Percentiles rank a stretch among this genome's conserved stretches.
Evolutionary conservation across 2,113 vertebrate genomes (phyloP).

Genomic region (Zosterops pallidus): DNA sequence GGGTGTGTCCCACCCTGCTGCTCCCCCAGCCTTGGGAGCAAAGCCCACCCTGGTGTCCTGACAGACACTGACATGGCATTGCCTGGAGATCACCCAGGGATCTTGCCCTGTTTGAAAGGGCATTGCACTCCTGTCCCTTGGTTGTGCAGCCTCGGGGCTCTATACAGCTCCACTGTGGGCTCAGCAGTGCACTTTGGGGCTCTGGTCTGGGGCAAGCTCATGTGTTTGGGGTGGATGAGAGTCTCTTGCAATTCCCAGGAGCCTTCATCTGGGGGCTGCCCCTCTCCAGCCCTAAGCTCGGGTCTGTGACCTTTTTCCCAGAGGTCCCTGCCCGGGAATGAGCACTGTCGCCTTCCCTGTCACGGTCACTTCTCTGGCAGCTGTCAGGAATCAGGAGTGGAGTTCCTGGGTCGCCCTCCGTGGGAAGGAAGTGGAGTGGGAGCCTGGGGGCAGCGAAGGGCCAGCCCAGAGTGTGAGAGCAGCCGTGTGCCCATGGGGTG

Average conservation of each 20-base stretch:
- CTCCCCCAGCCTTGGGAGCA: neutral
- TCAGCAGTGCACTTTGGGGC: neutral
- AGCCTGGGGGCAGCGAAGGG: neutral
- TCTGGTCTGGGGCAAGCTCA: neutral
- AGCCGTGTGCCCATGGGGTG: accelerated
- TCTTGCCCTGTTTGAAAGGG: accelerated
- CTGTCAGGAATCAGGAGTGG: neutral
- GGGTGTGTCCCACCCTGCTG: neutral
- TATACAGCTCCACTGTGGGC: neutral
- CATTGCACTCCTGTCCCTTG: neutral
- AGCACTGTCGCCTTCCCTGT: neutral
- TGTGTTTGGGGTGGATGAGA: too few relatives aligned
- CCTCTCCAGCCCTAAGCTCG: neutral
- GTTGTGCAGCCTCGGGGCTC: accelerated
- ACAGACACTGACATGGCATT: accelerated
- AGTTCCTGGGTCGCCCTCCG: neutral
- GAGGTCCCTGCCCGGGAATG: too few relatives aligned
- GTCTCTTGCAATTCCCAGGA: neutral
- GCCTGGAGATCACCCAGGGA: too few relatives aligned
- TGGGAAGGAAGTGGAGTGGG: neutral
- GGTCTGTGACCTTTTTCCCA: neutral
- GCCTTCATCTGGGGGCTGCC: neutral
- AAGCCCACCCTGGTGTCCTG: neutral
- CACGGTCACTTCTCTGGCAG: neutral
- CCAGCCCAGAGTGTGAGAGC: neutral